phyloP scores from a whole-genome alignment of 2,888 invertebrate species.

The Pogonocherus hispidulus region DNA sequence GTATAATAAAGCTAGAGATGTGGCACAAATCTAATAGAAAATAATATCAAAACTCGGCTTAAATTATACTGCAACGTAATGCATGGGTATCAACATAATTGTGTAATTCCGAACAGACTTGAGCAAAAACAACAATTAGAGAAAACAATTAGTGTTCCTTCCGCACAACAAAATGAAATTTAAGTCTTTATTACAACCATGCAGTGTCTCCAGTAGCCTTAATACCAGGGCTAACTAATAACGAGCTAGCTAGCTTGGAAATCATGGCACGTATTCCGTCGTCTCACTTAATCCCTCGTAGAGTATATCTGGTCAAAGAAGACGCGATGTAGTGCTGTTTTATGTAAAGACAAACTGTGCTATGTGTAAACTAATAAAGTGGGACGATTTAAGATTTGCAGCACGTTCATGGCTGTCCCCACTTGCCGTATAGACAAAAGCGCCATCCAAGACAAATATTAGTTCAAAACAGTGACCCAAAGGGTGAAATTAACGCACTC shows the following conservation, averaged over 20 bases:
- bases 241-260: slow-evolving; percentile 33
- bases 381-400: slow-evolving; percentile 59
- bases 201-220: slow-evolving; percentile 31
- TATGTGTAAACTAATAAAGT: slow-evolving; percentile 63
- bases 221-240: slow-evolving; percentile 31
- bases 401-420: slow-evolving; percentile 52
- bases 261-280: slow-evolving; percentile 38
- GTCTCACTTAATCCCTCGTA: slow-evolving; percentile 44
- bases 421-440: slow-evolving; percentile 52
- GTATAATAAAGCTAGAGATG: too few relatives aligned
- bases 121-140: slow-evolving; percentile 31
- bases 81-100: slow-evolving; percentile 20
- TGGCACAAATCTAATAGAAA: slow-evolving; percentile 21
- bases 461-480: slow-evolving; percentile 52
- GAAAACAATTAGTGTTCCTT: slow-evolving; percentile 31
- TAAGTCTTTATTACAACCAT: slow-evolving; percentile 22
- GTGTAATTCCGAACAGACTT: slow-evolving; percentile 3
- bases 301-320: slow-evolving; percentile 46
- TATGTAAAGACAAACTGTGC: slow-evolving; percentile 58
- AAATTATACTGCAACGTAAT: slow-evolving; percentile 15
- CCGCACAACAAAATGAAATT: slow-evolving; percentile 32
- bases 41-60: slow-evolving; percentile 3
- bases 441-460: slow-evolving; percentile 60
- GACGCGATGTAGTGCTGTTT: slow-evolving; percentile 46
- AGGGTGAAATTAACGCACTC: slow-evolving; percentile 44